Evolutionary conservation across 1,140 invertebrate genomes (phyloP).

Genomic region (Sycobia sp.): DNA sequence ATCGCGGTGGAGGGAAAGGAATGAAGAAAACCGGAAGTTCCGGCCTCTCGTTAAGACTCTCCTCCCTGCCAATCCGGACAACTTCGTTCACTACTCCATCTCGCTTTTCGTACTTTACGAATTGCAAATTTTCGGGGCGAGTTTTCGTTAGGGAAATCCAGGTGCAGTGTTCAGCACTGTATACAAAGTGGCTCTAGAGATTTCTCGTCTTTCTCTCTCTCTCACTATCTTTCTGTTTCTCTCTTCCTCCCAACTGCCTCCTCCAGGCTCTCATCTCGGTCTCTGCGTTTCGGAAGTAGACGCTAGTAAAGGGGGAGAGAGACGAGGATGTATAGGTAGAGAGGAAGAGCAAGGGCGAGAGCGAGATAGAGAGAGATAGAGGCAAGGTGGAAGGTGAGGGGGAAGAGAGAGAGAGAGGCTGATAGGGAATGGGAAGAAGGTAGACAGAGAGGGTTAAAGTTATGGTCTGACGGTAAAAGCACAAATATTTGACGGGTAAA

Average conservation of each 20-base stretch:
- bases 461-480: conserved; percentile 63
- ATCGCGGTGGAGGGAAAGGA: too few species aligned
- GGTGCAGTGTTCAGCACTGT: conserved; percentile 52
- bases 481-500: conserved; percentile 64
- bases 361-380: too few species aligned
- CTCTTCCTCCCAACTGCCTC: too few species aligned
- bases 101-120: conserved; percentile 50
- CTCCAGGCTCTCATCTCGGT: too few species aligned
- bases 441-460: too few species aligned
- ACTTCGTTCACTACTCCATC: conserved; percentile 17
- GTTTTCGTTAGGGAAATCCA: conserved; percentile 59
- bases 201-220: conserved; percentile 29
- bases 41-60: conserved; percentile 30
- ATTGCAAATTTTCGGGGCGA: conserved; percentile 60
- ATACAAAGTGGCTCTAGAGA: conserved; percentile 59
- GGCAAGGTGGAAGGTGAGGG: too few species aligned
- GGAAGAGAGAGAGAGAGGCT: conserved; percentile 3
- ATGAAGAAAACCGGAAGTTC: conserved; percentile 13
- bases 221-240: too few species aligned
- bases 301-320: background rate
- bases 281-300: conserved; percentile 41
- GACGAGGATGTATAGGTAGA: too few species aligned
- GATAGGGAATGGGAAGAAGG: too few species aligned
- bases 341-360: too few species aligned
- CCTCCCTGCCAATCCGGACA: conserved; percentile 23